These are phyloP conservation scores for Ictalurus furcatus DNA, from an alignment of 2,113 vertebrate species.

Conservation along the genomic window DNA sequence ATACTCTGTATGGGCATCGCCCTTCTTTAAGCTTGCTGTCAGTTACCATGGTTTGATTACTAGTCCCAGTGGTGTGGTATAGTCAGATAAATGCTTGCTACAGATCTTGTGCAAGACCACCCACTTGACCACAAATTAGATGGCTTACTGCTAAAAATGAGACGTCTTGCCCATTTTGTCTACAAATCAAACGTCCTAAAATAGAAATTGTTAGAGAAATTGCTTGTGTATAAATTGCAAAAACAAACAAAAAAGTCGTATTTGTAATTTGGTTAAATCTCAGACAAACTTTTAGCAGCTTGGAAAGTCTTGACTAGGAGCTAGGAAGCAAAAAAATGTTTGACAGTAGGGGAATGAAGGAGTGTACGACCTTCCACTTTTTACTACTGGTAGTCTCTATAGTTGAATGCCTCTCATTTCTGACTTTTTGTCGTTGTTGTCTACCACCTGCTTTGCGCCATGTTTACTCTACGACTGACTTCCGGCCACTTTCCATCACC, in stretches of 20 bases:
- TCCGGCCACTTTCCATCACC: neutral
- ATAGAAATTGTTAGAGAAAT: neutral
- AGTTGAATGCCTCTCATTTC: neutral
- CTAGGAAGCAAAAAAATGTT: neutral
- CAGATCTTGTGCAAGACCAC: neutral
- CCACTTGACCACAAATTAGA: constrained; percentile 3
- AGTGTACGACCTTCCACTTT: neutral
- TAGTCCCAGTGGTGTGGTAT: neutral
- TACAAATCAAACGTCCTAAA: neutral
- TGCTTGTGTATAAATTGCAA: neutral
- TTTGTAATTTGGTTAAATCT: neutral
- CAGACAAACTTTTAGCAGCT: neutral
- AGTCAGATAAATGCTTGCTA: too few species aligned
- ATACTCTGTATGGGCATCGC: too few species aligned
- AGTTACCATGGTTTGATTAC: neutral
- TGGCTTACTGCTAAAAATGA: neutral
- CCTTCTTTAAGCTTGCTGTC: neutral
- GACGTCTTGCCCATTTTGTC: neutral
- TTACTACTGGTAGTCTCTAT: neutral
- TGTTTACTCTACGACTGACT: neutral
- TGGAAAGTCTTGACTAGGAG: neutral
- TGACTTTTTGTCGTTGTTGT: too few species aligned
- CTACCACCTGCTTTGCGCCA: neutral
- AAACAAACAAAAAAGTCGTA: neutral
- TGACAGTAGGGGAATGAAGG: neutral